Evolutionary conservation across 2,113 vertebrate genomes (phyloP).

Genomic region (Megalops atlanticus): DNA sequence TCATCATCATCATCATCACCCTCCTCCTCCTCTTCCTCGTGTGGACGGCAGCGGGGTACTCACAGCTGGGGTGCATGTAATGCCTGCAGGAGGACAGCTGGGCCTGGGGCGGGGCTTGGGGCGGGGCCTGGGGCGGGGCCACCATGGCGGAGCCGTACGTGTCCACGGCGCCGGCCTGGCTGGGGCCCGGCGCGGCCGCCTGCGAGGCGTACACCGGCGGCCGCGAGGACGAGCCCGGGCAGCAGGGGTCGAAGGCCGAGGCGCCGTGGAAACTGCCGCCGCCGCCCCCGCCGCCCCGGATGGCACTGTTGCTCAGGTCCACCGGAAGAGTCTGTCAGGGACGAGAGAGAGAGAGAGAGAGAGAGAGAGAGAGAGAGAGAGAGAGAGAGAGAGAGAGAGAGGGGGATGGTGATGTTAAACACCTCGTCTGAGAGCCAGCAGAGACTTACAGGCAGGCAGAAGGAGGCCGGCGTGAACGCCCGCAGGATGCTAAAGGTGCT

Average conservation of each 20-base stretch:
- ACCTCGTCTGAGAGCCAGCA: not conserved
- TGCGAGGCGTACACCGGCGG: constrained; percentile 73
- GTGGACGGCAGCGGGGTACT: too few species aligned
- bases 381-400: not conserved
- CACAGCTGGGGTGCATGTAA: constrained; percentile 79
- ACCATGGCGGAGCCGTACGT: constrained; percentile 72
- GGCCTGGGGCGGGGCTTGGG: constrained; percentile 50
- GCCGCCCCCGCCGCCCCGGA: constrained; percentile 70
- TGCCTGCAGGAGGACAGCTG: constrained; percentile 79
- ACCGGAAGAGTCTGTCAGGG: constrained; percentile 77
- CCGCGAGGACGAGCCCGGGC: constrained; percentile 75
- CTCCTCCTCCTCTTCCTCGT: too few species aligned
- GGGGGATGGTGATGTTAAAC: too few species aligned
- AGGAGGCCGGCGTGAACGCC: not conserved
- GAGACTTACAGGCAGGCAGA: not conserved
- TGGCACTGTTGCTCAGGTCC: constrained; percentile 74
- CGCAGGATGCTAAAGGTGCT: not conserved
- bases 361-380: too few species aligned
- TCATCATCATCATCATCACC: too few species aligned
- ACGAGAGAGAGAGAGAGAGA: not conserved
- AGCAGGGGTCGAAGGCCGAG: constrained; percentile 81
- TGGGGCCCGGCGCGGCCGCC: constrained; percentile 64
- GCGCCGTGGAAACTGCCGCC: constrained; percentile 75
- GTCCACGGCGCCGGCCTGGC: constrained; percentile 70
- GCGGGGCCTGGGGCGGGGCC: constrained; percentile 64